phyloP scores from a whole-genome alignment of 2,888 invertebrate genomes.

The Eupelmus urozonus region DNA sequence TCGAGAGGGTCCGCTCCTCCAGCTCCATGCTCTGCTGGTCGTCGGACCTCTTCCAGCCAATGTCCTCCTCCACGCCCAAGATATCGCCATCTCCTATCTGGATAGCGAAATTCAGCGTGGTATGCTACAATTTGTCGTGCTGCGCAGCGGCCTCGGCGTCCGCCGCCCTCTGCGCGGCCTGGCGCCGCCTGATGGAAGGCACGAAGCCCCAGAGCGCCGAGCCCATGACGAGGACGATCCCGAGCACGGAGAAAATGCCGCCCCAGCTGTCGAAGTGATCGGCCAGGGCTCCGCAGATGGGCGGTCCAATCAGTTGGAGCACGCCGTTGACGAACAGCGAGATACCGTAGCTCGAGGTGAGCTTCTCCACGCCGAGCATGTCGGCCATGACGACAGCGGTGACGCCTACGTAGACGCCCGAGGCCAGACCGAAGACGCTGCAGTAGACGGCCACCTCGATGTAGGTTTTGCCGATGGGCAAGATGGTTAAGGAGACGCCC shows the following conservation, averaged over 20 bases:
- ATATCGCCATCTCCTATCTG: not conserved
- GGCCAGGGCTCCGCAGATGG: slow-evolving; percentile 87
- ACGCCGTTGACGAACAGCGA: slow-evolving; percentile 91
- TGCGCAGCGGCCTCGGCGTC: not conserved
- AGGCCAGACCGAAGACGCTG: slow-evolving; percentile 88
- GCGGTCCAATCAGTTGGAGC: slow-evolving; percentile 89
- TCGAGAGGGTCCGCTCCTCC: slow-evolving; percentile 20
- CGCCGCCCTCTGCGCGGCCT: slow-evolving; percentile 50
- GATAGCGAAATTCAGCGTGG: not conserved
- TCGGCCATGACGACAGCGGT: slow-evolving; percentile 94
- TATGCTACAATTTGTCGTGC: slow-evolving; percentile 46
- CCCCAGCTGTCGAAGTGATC: slow-evolving; percentile 83
- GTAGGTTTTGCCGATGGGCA: slow-evolving; percentile 85
- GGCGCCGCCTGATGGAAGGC: slow-evolving; percentile 82
- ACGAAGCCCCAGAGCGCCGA: slow-evolving; percentile 87
- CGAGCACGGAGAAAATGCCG: slow-evolving; percentile 86
- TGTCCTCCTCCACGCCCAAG: slow-evolving; percentile 2
- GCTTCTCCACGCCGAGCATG: slow-evolving; percentile 89
- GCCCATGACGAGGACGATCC: slow-evolving; percentile 85
- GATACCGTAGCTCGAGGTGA: slow-evolving; percentile 92
- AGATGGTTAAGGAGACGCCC: slow-evolving; percentile 84
- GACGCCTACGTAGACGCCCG: slow-evolving; percentile 91
- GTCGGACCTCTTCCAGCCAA: slow-evolving; percentile 1
- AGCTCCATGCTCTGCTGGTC: slow-evolving; percentile 30
- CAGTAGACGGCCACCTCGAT: slow-evolving; percentile 84